Base-by-base conservation (phyloP, 2,888 invertebrate species). In the Augochlorella aurata region DNA sequence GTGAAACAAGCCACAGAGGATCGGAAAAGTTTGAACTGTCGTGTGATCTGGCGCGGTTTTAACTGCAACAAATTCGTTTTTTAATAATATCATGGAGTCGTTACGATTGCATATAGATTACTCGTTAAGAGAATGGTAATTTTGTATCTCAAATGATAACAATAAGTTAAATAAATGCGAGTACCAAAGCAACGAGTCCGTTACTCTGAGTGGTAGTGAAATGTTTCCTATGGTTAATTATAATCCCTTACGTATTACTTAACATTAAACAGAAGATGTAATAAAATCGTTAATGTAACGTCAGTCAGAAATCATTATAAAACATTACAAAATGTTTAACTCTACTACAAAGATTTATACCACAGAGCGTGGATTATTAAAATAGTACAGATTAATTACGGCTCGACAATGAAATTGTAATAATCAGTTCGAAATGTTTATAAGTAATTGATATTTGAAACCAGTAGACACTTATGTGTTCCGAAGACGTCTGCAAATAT, bases 1-100 rank as follows among this genome's bases (percentile, higher is more conserved):
- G 16, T 14, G n/a, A 47, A n/a, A 49, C 24, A 18, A 76, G 50
- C 24, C 44, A 52, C 54, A 24, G 24, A 58, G 45, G 70, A 71
- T 71, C 14, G 45, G 45, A 10, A 52, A 61, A 45, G 21, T 45
- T 71, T 44, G 44, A 65, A 65, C n/a, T 65, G 44, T n/a, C 21
- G 12, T 45, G 21, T 21, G 65, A 65, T 65, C 10, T 65, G 21
- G 44, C 5, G 44, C n/a, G 12, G 21, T 63, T n/a, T 65, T 12
- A n/a, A 65, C 10, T n/a, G 29, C 10, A 18, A 29, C 66, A 45
- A 21, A 66, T 21, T 66, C n/a, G 12, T 21, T 45, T 21, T 45
- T 45, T 21, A 45, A 14, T n/a, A 21, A 21, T 47, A 66, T 66
- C 21, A 12, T 21, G 5, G 21, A 44, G 52, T 52, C 44, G 21